Base-by-base conservation (phyloP, 2,888 invertebrate species). In the Iselma pallidipennis region DNA sequence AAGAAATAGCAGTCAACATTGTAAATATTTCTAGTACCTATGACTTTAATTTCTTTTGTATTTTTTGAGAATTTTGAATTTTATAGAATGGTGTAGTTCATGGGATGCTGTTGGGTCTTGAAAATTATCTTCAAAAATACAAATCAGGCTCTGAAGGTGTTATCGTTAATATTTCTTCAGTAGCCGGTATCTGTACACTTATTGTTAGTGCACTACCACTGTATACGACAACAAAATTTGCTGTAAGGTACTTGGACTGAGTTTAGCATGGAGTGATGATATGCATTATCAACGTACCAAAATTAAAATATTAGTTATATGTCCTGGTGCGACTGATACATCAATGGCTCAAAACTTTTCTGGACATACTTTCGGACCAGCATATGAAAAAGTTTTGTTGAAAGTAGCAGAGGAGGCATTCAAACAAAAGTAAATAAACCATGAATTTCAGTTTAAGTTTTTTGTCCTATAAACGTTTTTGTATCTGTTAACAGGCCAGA, bases 1-100 rank as follows among this genome's bases (percentile, higher is more conserved):
- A 89, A 9, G 71, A 90, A 79, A 87, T 91, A 25, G 88, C 72
- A 25, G 78, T 77, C 4, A 81, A 82, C 63, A 69, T 81, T 66
- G 76, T 77, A 67, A 65, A 12, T 4, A 29, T n/a, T n/a, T n/a
- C n/a, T n/a, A n/a, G n/a, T n/a, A n/a, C n/a, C n/a, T n/a, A n/a
- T n/a, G n/a, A n/a, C n/a, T n/a, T n/a, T n/a, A n/a, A n/a, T n/a
- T n/a, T n/a, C n/a, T n/a, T n/a, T n/a, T n/a, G n/a, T n/a, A n/a
- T n/a, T n/a, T n/a, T n/a, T n/a, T n/a, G n/a, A n/a, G n/a, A n/a
- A n/a, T n/a, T n/a, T n/a, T n/a, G n/a, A n/a, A n/a, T n/a, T 70
- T 74, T 76, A 66, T 71, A 7, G 64, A 64, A 61, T 37, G 64
- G 64, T 25, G 55, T 57, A 14, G 28, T 64, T 10, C 42, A 64